Evolutionary conservation across 2,113 vertebrate species (phyloP).

Genomic region (Pterocles orientalis): DNA sequence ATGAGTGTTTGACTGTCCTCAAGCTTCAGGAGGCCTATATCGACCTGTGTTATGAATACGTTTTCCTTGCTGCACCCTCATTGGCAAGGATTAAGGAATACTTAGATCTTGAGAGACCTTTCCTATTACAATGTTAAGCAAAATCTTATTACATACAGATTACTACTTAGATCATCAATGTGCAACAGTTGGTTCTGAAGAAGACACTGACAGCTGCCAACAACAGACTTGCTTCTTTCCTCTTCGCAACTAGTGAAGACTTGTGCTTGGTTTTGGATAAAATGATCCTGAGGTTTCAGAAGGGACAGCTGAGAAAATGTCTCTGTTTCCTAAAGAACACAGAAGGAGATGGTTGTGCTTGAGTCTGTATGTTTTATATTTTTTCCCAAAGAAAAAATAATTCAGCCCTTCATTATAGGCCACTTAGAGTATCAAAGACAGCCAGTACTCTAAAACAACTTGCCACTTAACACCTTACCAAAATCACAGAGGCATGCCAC

Average conservation of each 20-base stretch:
- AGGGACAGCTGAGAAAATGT: not conserved
- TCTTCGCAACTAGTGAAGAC: not conserved
- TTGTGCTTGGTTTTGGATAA: not conserved
- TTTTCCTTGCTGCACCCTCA: not conserved
- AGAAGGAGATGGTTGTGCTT: not conserved
- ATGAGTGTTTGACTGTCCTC: not conserved
- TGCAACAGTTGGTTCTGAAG: not conserved
- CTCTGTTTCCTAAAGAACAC: not conserved
- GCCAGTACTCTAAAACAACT: not conserved
- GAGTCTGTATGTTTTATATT: not conserved
- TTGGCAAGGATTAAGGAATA: not conserved
- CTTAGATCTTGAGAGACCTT: not conserved
- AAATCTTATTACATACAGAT: not conserved
- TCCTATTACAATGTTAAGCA: not conserved
- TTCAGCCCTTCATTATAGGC: not conserved
- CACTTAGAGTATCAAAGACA: not conserved
- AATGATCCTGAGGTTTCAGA: not conserved
- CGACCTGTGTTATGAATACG: rapidly evolving
- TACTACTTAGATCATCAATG: not conserved
- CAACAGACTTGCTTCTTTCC: not conserved
- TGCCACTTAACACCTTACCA: not conserved
- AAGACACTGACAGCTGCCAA: not conserved
- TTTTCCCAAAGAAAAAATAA: not conserved
- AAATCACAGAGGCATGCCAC: not conserved
- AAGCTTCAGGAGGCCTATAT: not conserved